These are phyloP conservation scores for Frankliniella fusca DNA, from an alignment of 2,888 invertebrate genomes.

Conservation along the genomic window DNA sequence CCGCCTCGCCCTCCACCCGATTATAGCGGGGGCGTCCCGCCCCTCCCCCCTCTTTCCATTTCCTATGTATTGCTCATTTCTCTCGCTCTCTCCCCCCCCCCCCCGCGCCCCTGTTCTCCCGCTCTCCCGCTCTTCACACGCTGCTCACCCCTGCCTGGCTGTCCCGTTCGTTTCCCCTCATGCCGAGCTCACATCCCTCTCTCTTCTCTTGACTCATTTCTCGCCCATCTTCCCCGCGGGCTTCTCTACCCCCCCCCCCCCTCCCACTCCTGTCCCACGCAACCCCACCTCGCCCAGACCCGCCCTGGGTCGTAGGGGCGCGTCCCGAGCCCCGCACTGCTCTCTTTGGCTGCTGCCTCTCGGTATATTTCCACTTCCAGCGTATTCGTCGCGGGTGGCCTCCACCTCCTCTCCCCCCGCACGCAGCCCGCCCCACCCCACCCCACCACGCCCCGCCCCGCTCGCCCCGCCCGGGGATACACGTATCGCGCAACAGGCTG, in stretches of 20 bases:
- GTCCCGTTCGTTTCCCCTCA: too few relatives aligned
- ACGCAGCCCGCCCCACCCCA: too few relatives aligned
- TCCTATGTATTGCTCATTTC: background rate
- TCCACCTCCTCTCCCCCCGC: too few relatives aligned
- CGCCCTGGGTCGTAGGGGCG: too few relatives aligned
- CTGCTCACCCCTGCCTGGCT: too few relatives aligned
- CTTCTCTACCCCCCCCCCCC: background rate
- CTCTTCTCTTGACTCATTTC: background rate
- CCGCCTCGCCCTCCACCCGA: background rate
- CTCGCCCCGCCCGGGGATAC: too few relatives aligned
- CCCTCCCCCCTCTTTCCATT: background rate
- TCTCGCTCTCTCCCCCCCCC: background rate
- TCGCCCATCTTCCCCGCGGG: background rate
- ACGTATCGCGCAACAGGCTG: too few relatives aligned
- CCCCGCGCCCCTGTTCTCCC: background rate
- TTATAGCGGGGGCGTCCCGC: background rate
- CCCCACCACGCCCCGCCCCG: too few relatives aligned
- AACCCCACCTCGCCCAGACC: background rate
- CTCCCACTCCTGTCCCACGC: background rate
- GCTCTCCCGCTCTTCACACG: background rate
- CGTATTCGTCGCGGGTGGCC: too few relatives aligned
- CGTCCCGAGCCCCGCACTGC: too few relatives aligned
- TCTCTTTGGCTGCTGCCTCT: too few relatives aligned
- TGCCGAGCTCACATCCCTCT: background rate
- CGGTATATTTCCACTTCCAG: too few relatives aligned